phyloP scores from a whole-genome alignment of 2,797 vertebrate species.

The Neopelma chrysocephalum region DNA sequence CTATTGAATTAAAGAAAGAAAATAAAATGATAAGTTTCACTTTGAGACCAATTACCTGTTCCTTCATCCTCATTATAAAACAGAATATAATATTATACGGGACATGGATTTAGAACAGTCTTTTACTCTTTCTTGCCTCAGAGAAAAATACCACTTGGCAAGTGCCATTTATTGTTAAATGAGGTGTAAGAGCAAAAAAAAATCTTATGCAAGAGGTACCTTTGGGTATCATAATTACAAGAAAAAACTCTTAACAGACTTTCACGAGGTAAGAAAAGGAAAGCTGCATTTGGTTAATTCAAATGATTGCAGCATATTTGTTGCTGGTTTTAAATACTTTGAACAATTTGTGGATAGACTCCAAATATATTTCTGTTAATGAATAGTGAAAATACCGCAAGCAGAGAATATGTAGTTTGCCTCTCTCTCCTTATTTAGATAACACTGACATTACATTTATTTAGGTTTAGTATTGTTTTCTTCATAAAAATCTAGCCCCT shows the following conservation, averaged over 20 bases:
- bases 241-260: neutral
- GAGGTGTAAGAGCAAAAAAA: neutral
- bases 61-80: neutral
- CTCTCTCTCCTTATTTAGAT: neutral
- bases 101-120: neutral
- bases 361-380: neutral
- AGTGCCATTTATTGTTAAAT: neutral
- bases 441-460: neutral
- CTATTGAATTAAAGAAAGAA: neutral
- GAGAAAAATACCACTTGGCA: neutral
- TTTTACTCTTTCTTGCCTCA: neutral
- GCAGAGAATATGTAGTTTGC: neutral
- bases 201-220: neutral
- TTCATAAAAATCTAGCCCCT: conserved; percentile 38
- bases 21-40: neutral
- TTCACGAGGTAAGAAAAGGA: neutral
- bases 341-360: neutral
- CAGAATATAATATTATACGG: neutral
- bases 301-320: neutral
- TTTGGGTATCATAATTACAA: neutral
- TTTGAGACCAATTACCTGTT: neutral
- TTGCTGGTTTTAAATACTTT: neutral
- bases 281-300: neutral
- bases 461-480: conserved; percentile 54
- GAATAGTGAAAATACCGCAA: neutral